Conservation (phyloP, 1,140 invertebrate genomes). For the Drosophila willistoni region DNA sequence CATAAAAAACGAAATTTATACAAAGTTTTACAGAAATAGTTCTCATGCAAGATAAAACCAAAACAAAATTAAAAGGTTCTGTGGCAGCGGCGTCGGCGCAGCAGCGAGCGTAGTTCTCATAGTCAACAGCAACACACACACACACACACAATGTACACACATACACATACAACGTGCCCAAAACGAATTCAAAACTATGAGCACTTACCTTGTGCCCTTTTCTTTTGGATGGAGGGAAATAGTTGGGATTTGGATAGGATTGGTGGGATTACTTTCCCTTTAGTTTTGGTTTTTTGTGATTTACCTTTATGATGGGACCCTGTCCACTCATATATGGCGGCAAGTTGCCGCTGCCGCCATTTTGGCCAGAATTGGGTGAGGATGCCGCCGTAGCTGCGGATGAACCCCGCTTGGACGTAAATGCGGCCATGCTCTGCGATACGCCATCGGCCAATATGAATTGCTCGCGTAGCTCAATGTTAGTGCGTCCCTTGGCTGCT, state of each 20-base stretch:
- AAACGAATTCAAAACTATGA: constrained; percentile 34
- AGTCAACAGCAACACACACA: constrained; percentile 72
- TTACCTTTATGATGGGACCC: constrained; percentile 97
- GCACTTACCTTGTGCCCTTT: constrained; percentile 61
- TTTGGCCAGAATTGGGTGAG: constrained; percentile 83
- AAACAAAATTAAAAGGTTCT: constrained; percentile 31
- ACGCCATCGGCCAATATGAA: constrained; percentile 99
- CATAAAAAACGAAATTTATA: constrained; percentile 31
- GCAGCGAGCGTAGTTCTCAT: constrained; percentile 49
- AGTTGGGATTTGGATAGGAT: neutral
- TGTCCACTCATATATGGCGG: constrained; percentile 87
- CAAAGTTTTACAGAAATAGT: constrained; percentile 35
- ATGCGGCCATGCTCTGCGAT: constrained; percentile 98
- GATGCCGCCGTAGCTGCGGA: constrained; percentile 87
- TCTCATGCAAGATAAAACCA: constrained; percentile 64
- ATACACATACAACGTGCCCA: constrained; percentile 35
- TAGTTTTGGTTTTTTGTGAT: constrained; percentile 46
- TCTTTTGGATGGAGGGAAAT: constrained; percentile 6
- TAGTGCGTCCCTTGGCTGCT: constrained; percentile 99
- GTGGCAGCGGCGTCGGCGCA: constrained; percentile 48
- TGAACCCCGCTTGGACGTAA: constrained; percentile 92
- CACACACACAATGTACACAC: constrained; percentile 55
- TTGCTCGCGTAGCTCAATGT: constrained; percentile 99
- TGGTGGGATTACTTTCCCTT: constrained; percentile 2
- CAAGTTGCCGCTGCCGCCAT: constrained; percentile 84